Evolutionary conservation across 1,140 invertebrate species (phyloP).

Genomic region (Pseudobourletiella spinata): DNA sequence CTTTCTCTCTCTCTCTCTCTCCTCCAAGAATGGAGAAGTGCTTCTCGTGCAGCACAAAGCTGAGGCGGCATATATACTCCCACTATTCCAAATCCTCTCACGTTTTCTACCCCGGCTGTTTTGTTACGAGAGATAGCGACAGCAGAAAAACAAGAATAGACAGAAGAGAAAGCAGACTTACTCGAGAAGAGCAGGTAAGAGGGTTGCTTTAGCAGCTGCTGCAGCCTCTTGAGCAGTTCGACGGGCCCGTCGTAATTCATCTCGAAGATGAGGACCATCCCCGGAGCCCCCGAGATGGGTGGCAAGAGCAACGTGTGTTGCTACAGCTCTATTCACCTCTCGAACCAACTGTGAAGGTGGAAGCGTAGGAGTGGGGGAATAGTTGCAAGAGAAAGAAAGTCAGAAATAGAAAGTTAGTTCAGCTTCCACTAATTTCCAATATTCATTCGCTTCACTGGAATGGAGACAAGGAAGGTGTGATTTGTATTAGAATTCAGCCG

Average conservation of each 20-base stretch:
- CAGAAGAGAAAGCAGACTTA: slow-evolving; percentile 27
- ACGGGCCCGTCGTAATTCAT: slow-evolving; percentile 39
- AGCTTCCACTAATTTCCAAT: not conserved
- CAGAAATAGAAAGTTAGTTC: not conserved
- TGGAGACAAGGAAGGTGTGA: too few relatives aligned
- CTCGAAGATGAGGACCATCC: slow-evolving; percentile 39
- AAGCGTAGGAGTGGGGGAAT: not conserved
- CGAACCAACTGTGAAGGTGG: slow-evolving; percentile 37
- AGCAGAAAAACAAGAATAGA: not conserved
- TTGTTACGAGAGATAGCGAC: too few relatives aligned
- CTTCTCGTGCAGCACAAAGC: too few relatives aligned
- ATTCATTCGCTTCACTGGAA: too few relatives aligned
- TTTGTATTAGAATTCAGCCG: too few relatives aligned
- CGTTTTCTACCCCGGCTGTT: too few relatives aligned
- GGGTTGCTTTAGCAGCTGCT: slow-evolving; percentile 36
- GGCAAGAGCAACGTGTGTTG: slow-evolving; percentile 38
- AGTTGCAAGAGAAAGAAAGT: not conserved
- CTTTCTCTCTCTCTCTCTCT: too few relatives aligned
- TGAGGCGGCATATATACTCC: too few relatives aligned
- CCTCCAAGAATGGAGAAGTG: too few relatives aligned
- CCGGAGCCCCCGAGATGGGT: slow-evolving; percentile 39
- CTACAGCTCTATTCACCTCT: slow-evolving; percentile 39
- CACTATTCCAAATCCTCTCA: not conserved
- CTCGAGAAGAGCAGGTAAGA: slow-evolving; percentile 37
- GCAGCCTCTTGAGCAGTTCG: slow-evolving; percentile 39